These are phyloP conservation scores for Archips xylosteana DNA, from an alignment of 2,888 invertebrate species.

Conservation along the genomic window DNA sequence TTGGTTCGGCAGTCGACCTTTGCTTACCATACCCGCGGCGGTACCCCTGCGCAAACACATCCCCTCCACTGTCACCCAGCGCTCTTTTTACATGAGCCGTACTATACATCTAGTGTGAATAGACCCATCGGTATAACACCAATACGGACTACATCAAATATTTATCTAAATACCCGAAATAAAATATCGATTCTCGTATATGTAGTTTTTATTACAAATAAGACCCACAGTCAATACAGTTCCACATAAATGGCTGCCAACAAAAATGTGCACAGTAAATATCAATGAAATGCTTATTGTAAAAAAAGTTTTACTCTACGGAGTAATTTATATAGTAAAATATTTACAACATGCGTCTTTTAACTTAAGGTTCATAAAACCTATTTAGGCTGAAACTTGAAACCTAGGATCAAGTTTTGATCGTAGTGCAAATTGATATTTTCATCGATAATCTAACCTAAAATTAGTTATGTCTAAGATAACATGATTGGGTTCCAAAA, in stretches of 20 bases:
- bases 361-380: background rate
- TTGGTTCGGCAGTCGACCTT: too few relatives aligned
- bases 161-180: background rate
- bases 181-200: background rate
- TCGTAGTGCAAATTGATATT: background rate
- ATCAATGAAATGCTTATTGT: slow-evolving; percentile 5
- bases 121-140: too few relatives aligned
- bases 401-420: background rate
- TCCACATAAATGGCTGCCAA: background rate
- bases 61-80: too few relatives aligned
- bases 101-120: too few relatives aligned
- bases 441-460: background rate
- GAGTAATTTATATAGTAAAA: slow-evolving; percentile 33
- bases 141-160: too few relatives aligned
- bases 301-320: slow-evolving; percentile 27
- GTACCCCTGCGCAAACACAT: too few relatives aligned
- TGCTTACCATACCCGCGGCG: too few relatives aligned
- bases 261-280: slow-evolving; percentile 1
- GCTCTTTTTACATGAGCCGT: too few relatives aligned
- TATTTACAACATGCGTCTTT: slow-evolving; percentile 37
- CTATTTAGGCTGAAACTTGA: slow-evolving; percentile 11
- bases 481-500: background rate
- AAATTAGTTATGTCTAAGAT: background rate
- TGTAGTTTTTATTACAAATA: slow-evolving; percentile 5
- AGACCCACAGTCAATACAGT: slow-evolving; percentile 3